phyloP scores from a whole-genome alignment of 2,113 vertebrate genomes.

The Lampris incognitus region DNA sequence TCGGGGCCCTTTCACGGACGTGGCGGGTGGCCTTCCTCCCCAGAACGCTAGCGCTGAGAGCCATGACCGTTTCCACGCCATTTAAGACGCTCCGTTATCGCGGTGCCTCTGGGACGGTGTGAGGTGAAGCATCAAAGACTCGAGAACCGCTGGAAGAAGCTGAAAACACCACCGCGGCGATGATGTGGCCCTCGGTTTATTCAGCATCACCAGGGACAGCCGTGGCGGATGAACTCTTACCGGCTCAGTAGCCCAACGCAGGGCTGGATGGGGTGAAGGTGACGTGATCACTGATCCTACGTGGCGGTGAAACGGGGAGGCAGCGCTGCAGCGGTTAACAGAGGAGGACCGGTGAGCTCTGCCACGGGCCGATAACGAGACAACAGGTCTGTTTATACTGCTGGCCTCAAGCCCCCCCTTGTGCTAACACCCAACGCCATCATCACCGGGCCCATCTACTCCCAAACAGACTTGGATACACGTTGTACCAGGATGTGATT shows the following conservation, averaged over 20 bases:
- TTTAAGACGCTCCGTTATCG: conserved; percentile 70
- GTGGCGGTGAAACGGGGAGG: conserved; percentile 50
- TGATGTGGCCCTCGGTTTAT: conserved; percentile 63
- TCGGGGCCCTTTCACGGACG: conserved; percentile 67
- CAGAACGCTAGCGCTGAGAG: not conserved
- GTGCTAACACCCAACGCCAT: too few relatives aligned
- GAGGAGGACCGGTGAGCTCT: conserved; percentile 79
- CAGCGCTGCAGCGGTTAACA: conserved; percentile 65
- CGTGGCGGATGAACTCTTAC: conserved; percentile 51
- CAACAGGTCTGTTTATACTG: conserved; percentile 44
- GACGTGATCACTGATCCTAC: conserved; percentile 39
- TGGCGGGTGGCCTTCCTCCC: conserved; percentile 56
- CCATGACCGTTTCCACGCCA: conserved; percentile 66
- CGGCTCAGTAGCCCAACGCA: conserved; percentile 14
- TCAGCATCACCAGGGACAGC: conserved; percentile 54
- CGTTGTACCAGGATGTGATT: too few relatives aligned
- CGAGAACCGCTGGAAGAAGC: conserved; percentile 53
- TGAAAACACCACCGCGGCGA: conserved; percentile 36
- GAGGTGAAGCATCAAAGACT: conserved; percentile 77
- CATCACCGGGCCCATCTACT: too few relatives aligned
- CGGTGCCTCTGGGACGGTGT: conserved; percentile 53
- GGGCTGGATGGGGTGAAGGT: not conserved
- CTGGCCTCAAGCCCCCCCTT: too few relatives aligned
- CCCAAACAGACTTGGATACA: too few relatives aligned
- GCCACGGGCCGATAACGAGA: conserved; percentile 72